These are phyloP conservation scores for Noctua pronuba DNA, from an alignment of 2,888 invertebrate species.

Conservation along the genomic window DNA sequence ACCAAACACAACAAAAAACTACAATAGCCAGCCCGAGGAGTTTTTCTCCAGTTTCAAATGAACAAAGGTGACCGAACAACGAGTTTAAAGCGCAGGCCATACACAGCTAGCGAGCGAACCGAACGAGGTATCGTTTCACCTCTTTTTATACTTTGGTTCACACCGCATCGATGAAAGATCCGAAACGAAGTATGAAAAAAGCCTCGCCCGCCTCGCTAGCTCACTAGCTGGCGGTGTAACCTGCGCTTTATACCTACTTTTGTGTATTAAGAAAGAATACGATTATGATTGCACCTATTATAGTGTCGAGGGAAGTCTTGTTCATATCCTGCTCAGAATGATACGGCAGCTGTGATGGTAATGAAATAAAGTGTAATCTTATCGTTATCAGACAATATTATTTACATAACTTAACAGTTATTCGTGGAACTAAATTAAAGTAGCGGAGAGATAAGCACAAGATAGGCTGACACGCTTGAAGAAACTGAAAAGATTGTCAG, in stretches of 20 bases:
- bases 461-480: neutral
- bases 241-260: neutral
- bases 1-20: neutral
- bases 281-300: neutral
- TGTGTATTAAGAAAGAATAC: neutral
- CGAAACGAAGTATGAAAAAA: too few relatives aligned
- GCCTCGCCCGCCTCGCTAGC: too few relatives aligned
- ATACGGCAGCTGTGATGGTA: neutral
- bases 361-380: conserved; percentile 37
- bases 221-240: too few relatives aligned
- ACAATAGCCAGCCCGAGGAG: neutral
- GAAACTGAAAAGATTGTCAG: too few relatives aligned
- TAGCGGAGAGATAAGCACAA: conserved; percentile 29
- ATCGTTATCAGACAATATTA: conserved; percentile 42
- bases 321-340: neutral
- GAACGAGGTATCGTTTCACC: too few relatives aligned
- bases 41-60: neutral
- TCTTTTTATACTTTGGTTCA: too few relatives aligned
- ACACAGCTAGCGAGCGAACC: too few relatives aligned
- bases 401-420: conserved; percentile 21
- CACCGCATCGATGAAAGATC: too few relatives aligned
- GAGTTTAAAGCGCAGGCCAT: neutral
- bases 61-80: neutral
- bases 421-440: conserved; percentile 15
- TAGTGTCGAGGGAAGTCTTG: neutral